Evolutionary conservation across 2,797 vertebrate species (phyloP), one percentile per base, ranked within the genome.

Genomic region (Scleropages formosus): DNA sequence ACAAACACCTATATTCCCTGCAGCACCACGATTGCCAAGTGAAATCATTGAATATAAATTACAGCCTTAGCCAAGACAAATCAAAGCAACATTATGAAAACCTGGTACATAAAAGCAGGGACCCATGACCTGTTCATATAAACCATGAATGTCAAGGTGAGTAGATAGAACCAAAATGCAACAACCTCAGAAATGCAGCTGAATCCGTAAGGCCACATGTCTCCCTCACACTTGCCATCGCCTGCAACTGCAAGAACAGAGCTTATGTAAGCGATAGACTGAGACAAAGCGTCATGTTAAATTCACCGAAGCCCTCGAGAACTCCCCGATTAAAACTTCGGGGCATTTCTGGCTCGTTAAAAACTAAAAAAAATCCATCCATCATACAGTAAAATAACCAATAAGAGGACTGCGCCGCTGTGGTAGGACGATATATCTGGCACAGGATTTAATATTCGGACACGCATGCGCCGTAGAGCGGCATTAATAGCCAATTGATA

Each of bases 401-500:
- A n/a, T n/a, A n/a, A n/a, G n/a, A n/a, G n/a, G n/a, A n/a, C n/a
- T n/a, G n/a, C n/a, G n/a, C n/a, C n/a, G n/a, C n/a, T n/a, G n/a
- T 31, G 39, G 31, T 31, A 39, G 39, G 31, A 39, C 31, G 6
- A 39, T 2, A 39, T 39, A 31, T 6, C n/a, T n/a, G 7, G 44
- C 49, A 12, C 0, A 8, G 22, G 26, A 1, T 47, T 26, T 67
- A 67, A 46, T 13, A 10, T 31, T 56, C 46, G 58, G 24, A 18
- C 9, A 47, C 15, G 31, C 26, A 18, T 20, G 15, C 51, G 44
- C 22, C 4, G 12, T 16, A 4, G 24, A 27, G 44, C 44, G 58
- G 16, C 44, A 10, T 20, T 16, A 72, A 46, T 26, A 72, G 20
- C 53, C 24, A n/a, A 61, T 26, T 49, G 56, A 68, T 75, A 75